Percentiles rank a stretch among this genome's conserved stretches.
Conservation (phyloP, 1,140 invertebrate genomes). For the Archivesica marissinica region DNA sequence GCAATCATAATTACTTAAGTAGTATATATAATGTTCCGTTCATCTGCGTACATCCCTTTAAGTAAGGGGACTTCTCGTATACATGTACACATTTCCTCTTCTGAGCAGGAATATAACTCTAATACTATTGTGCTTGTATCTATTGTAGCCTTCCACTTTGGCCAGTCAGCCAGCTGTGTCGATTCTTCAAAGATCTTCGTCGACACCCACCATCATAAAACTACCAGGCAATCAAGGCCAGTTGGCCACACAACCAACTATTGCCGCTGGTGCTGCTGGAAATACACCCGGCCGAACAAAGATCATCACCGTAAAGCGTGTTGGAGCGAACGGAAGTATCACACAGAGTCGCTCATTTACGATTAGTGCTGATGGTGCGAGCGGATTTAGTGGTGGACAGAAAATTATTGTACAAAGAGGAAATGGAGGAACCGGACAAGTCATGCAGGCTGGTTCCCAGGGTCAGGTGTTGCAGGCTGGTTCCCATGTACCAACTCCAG, state of each 20-base stretch:
- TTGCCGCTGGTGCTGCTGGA: background rate
- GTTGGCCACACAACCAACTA: background rate
- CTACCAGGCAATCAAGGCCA: conserved; percentile 51
- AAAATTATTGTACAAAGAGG: conserved; percentile 52
- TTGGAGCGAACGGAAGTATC: conserved; percentile 64
- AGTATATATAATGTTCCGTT: too few relatives aligned
- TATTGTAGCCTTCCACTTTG: conserved; percentile 43
- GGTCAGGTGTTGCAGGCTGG: conserved; percentile 25
- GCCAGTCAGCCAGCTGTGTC: conserved; percentile 12
- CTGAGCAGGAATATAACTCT: too few relatives aligned
- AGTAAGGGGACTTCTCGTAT: too few relatives aligned
- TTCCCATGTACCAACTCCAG: background rate
- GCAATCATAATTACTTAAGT: too few relatives aligned
- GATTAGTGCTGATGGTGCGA: conserved; percentile 40
- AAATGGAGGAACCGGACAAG: conserved; percentile 36
- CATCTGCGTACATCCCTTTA: too few relatives aligned
- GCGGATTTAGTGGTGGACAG: conserved; percentile 31
- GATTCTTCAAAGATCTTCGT: conserved; percentile 62
- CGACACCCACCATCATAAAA: conserved; percentile 67
- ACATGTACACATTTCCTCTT: too few relatives aligned
- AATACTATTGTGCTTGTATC: too few relatives aligned
- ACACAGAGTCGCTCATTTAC: conserved; percentile 62
- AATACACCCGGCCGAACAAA: conserved; percentile 47
- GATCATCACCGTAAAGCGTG: conserved; percentile 72
- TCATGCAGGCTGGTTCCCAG: conserved; percentile 22